Base-by-base conservation (phyloP, 2,113 vertebrate species). In the Motacilla tschutschensis region DNA sequence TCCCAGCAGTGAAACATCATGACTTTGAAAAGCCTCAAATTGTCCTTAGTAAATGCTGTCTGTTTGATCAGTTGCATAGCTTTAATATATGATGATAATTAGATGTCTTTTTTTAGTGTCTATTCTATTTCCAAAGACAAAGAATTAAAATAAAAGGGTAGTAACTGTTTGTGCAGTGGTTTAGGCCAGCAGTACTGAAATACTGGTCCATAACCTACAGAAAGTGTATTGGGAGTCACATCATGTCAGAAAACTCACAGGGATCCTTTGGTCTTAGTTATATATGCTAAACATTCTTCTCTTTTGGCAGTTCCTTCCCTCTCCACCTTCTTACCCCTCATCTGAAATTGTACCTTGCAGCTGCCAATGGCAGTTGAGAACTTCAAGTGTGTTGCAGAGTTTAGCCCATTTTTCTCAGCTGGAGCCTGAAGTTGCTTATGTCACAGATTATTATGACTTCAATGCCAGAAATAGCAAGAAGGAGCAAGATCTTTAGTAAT, bases 401-500 rank as follows among this genome's bases (percentile, higher is more conserved):
- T 91, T 77, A 79, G 89, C 74, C 74, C 71, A 22, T 84, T 91
- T 83, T 83, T 87, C 86, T 91, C 91, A 86, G 83, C 81, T 88
- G 87, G 83, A 93, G 83, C 54, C 70, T 75, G 46, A 55, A 84
- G 74, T 87, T 92, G 76, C 92, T 91, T 67, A 85, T 78, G 79
- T 93, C 89, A 94, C 87, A 67, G 41, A 71, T 80, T 78, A 54
- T 83, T 78, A 80, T 81, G 83, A 91, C 77, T 88, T 91, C 90
- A 86, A 59, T 78, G 40, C 85, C 74, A 92, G 66, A 85, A 94
- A 87, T 83, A 94, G 91, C 90, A 84, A 69, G 80, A 88, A 89
- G 53, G 44, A 90, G 64, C 81, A 69, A 69, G 77, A 87, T 83
- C 65, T 81, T 89, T 71, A 85, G 82, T 63, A 92, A 87, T 91